These are phyloP conservation scores for Pitangus sulphuratus DNA, from an alignment of 2,797 vertebrate genomes.

Conservation along the genomic window DNA sequence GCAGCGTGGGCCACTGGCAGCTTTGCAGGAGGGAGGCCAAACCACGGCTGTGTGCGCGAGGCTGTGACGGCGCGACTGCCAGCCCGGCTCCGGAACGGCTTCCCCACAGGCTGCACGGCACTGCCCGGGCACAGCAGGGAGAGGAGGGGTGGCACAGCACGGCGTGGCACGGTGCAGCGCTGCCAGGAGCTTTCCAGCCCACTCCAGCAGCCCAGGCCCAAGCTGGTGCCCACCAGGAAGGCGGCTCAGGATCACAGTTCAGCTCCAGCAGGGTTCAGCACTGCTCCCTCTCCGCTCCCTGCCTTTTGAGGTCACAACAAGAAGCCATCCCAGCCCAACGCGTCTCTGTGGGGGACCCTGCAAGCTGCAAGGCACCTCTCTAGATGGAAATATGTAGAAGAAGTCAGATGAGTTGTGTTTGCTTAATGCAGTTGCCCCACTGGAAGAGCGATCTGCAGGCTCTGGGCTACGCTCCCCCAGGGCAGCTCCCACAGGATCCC, in stretches of 20 bases:
- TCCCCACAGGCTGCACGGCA: background rate
- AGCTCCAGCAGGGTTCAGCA: background rate
- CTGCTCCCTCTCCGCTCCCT: background rate
- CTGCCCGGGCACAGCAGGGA: background rate
- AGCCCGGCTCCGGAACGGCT: conserved; percentile 48
- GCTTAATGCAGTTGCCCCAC: conserved; percentile 27
- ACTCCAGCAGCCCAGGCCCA: background rate
- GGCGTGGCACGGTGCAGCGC: background rate
- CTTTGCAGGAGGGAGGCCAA: conserved; percentile 70
- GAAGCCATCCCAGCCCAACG: background rate
- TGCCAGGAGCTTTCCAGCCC: background rate
- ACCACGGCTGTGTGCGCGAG: conserved; percentile 66
- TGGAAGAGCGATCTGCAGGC: background rate
- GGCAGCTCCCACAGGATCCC: background rate
- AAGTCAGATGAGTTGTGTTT: background rate
- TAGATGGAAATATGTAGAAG: background rate
- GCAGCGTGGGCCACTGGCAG: conserved; percentile 76
- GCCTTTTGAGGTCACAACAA: background rate
- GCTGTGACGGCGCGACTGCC: conserved; percentile 36
- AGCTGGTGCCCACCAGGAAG: background rate
- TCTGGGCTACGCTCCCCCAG: background rate
- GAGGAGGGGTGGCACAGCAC: background rate
- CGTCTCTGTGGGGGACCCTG: background rate
- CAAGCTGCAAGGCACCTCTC: background rate
- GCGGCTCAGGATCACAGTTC: background rate